Conservation (phyloP, 2,113 vertebrate genomes). For the Pantherophis guttatus region DNA sequence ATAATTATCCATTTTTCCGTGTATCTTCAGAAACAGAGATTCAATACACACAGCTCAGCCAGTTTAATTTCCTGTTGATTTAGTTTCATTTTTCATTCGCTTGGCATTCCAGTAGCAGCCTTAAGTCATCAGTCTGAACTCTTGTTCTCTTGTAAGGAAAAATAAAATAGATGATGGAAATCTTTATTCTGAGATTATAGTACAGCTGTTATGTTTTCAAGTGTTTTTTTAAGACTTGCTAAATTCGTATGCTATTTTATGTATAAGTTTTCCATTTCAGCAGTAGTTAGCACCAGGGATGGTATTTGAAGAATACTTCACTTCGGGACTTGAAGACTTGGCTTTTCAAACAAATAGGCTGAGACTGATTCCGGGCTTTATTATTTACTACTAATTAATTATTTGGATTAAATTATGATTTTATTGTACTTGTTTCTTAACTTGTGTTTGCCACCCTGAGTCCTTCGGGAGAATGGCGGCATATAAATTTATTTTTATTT, state of each 20-base stretch:
- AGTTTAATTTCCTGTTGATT: slow-evolving; percentile 50
- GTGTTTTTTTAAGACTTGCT: background rate
- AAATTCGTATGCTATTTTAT: background rate
- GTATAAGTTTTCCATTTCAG: background rate
- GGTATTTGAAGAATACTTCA: too few species aligned
- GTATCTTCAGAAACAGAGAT: background rate
- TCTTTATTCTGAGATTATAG: slow-evolving; percentile 35
- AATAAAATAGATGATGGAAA: slow-evolving; percentile 27
- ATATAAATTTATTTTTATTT: too few species aligned
- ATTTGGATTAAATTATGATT: too few species aligned
- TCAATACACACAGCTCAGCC: slow-evolving; percentile 6
- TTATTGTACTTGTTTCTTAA: too few species aligned
- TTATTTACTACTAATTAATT: too few species aligned
- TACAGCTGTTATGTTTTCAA: slow-evolving; percentile 24
- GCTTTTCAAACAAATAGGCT: too few species aligned
- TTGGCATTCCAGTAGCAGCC: slow-evolving; percentile 40
- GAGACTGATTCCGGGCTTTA: too few species aligned
- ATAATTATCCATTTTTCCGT: background rate
- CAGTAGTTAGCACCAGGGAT: background rate
- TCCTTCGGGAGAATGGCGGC: too few species aligned
- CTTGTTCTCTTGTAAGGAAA: slow-evolving; percentile 35
- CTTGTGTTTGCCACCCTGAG: too few species aligned
- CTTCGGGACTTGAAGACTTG: too few species aligned
- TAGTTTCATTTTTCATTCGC: slow-evolving; percentile 56
- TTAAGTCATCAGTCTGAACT: slow-evolving; percentile 52